Base-by-base conservation (phyloP, 2,113 vertebrate species). In the Amphiprion ocellaris region DNA sequence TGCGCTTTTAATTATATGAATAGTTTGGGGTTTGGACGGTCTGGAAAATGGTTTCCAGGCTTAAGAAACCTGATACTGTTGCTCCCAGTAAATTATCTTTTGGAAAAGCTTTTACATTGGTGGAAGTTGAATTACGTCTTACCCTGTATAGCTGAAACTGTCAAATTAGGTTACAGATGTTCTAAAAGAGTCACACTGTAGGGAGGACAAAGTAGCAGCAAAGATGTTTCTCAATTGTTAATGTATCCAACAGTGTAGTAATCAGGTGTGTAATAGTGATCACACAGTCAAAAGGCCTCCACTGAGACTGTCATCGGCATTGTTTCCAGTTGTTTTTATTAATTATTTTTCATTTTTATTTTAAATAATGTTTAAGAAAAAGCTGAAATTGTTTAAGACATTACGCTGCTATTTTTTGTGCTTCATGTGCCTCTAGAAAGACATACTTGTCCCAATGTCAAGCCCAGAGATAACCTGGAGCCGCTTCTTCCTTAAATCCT, bases 401-500 rank as follows among this genome's bases (percentile, higher is more conserved):
- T 11, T 19, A 59, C 49, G 19, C 54, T 58, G 9, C 41, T 70
- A 19, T 26, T 16, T 4, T 41, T 28, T 33, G 30, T 56, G 28
- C 67, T 62, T 5, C 24, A 46, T 23, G 49, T 26, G 15, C 2
- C 33, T 37, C 33, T 37, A 37, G 33, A 37, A 37, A 37, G 7
- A 9, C 7, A 7, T 37, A 9, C 33, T 37, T 37, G 33, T 37
- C 33, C 33, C 33, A 10, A 7, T 8, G 66, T 75, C 14, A 41
- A 77, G 23, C 33, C 39, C 6, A 23, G 28, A 60, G 26, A 71
- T 30, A 50, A 68, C 66, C 30, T 33, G 61, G 26, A 52, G 49
- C 54, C 0, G 2, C 28, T 21, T 52, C 49, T 62, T 69, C 12
- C 53, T 75, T 61, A 50, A 54, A 80, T 12, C 49, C 16, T 67